Evolutionary conservation across 1,140 invertebrate species (phyloP).

Genomic region (Triops cancriformis): DNA sequence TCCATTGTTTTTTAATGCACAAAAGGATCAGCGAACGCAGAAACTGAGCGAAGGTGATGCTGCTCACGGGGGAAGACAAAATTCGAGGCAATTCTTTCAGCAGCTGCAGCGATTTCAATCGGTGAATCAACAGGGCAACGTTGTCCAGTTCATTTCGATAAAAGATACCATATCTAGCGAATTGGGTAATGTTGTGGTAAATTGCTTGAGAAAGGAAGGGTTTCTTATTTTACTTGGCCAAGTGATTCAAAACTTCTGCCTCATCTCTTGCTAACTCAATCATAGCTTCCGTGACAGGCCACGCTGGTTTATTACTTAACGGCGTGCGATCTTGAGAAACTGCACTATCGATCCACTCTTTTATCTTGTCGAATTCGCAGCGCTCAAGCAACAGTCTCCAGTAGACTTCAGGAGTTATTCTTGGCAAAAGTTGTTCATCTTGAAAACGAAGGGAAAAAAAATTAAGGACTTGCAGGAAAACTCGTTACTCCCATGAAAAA

Average conservation of each 20-base stretch:
- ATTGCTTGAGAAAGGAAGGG: not conserved
- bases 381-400: not conserved
- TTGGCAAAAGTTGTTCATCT: not conserved
- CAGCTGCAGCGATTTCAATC: not conserved
- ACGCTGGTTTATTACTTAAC: not conserved
- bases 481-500: not conserved
- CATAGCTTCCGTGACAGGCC: not conserved
- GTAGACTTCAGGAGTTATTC: not conserved
- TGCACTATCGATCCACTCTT: not conserved
- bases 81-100: not conserved
- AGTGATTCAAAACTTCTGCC: not conserved
- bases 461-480: not conserved
- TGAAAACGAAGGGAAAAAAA: not conserved
- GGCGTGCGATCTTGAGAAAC: not conserved
- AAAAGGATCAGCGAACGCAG: not conserved
- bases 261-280: not conserved
- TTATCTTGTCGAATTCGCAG: not conserved
- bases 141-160: not conserved
- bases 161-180: not conserved
- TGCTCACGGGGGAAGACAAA: not conserved
- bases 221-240: not conserved
- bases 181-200: not conserved
- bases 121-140: not conserved
- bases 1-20: not conserved
- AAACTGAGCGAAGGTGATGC: not conserved